Base-by-base conservation (phyloP, 2,113 vertebrate genomes). In the Oriolus oriolus region DNA sequence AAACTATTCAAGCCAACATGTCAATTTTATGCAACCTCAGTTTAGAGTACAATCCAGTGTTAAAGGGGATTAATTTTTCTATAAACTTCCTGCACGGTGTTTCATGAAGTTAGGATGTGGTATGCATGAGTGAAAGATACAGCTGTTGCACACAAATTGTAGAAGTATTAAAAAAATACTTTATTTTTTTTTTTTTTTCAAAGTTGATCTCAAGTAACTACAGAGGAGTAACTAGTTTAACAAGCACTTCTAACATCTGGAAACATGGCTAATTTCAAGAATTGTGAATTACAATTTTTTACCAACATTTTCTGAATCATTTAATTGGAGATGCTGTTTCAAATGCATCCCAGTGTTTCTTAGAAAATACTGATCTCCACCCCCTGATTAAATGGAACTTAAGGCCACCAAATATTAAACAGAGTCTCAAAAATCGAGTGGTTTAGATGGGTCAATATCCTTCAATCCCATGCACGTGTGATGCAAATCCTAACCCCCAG, bases 151-250 rank as follows among this genome's bases (percentile, higher is more conserved):
- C 61, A 64, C 65, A 70, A 64, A 66, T 93, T 78, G 56, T 23
- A 89, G 63, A 96, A 96, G 81, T 65, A 81, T 95, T 97, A 95
- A 75, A 95, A 97, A 97, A 98, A 97, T 88, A 94, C 70, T 98
- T 98, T 97, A 96, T 65, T 91, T 98, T 97, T 96, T 61, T 91
- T 95, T 66, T 65, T 83, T 86, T 61, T 65, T 18, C 39, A 75
- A 90, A 97, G 83, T 91, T 90, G 70, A 96, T 92, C 39, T 92
- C 93, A 87, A 94, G 57, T 93, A 85, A 82, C 66, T 93, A 61
- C 30, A 94, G 83, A 96, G 69, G 79, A 96, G 47, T 87, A 87
- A 79, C 68, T 60, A 91, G 16, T 75, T 68, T 81, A 94, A 92
- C 82, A 90, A 94, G 75, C 44, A 93, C 24, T 90, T 95, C 71